These are phyloP conservation scores for Nannoperca obscura DNA, from an alignment of 2,797 vertebrate genomes.

Conservation along the genomic window DNA sequence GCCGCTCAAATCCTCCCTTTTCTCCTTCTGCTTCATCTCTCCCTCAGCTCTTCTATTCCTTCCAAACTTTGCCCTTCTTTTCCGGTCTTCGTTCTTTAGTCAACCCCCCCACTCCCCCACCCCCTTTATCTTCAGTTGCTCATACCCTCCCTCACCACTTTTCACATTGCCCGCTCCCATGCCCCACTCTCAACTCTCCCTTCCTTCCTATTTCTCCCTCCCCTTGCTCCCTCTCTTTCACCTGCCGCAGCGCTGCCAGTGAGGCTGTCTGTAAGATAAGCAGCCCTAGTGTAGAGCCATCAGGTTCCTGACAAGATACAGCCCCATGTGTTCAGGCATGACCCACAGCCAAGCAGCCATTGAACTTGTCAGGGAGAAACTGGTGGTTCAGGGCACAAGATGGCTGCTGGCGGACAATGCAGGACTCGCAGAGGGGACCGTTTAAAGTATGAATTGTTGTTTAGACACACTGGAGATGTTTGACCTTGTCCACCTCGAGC, in stretches of 20 bases:
- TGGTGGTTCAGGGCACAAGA: conserved; percentile 66
- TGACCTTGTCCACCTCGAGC: conserved; percentile 74
- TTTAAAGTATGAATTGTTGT: conserved; percentile 77
- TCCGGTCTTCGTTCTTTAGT: conserved; percentile 32
- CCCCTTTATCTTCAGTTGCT: conserved; percentile 42
- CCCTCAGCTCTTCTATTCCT: conserved; percentile 31
- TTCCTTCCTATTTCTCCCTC: conserved; percentile 16
- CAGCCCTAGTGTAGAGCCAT: conserved; percentile 71
- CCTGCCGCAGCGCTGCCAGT: conserved; percentile 59
- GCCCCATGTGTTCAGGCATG: conserved; percentile 69
- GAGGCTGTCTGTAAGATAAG: conserved; percentile 77
- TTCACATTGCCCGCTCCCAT: conserved; percentile 33
- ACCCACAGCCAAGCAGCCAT: conserved; percentile 69
- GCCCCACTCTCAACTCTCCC: conserved; percentile 32
- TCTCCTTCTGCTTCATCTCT: conserved; percentile 32
- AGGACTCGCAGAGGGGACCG: conserved; percentile 42
- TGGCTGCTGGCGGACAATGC: conserved; percentile 64
- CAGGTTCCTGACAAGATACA: conserved; percentile 77
- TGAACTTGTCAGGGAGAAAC: conserved; percentile 77
- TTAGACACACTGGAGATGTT: conserved; percentile 67
- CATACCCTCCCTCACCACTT: background rate
- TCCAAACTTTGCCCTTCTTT: conserved; percentile 53
- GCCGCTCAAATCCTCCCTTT: conserved; percentile 35
- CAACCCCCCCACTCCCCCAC: background rate
- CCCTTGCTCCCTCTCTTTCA: conserved; percentile 45